Evolutionary conservation across 2,113 vertebrate species (phyloP).

Genomic region (Heliornis fulica): DNA sequence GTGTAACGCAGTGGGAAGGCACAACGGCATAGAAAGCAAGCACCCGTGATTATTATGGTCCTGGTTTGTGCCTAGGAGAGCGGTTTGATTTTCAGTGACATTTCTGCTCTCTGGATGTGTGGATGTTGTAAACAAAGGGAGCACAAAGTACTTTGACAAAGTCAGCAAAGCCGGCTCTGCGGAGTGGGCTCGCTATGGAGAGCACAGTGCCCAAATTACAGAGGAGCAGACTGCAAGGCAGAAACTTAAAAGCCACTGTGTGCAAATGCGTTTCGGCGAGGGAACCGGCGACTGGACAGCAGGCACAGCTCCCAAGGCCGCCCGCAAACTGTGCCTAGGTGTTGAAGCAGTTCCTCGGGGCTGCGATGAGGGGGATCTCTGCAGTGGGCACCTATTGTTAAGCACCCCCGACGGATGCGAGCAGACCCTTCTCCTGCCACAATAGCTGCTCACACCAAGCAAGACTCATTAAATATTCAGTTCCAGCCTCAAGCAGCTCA

Average conservation of each 20-base stretch:
- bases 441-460: constrained; percentile 76
- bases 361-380: constrained; percentile 7
- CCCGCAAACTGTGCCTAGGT: constrained; percentile 42
- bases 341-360: constrained; percentile 39
- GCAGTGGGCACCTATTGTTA: constrained; percentile 56
- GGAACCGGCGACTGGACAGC: background rate
- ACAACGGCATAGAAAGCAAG: background rate
- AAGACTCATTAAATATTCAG: constrained; percentile 84
- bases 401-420: constrained; percentile 68
- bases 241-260: background rate
- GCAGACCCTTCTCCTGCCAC: constrained; percentile 77
- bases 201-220: background rate
- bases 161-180: background rate
- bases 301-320: background rate
- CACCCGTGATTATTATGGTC: background rate
- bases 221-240: background rate
- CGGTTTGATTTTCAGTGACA: background rate
- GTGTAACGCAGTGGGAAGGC: background rate
- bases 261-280: background rate
- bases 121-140: background rate
- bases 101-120: background rate
- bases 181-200: background rate
- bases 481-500: constrained; percentile 82
- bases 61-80: background rate
- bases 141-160: background rate